Conservation (phyloP, 1,140 invertebrate genomes). For the Drosophila teissieri region DNA sequence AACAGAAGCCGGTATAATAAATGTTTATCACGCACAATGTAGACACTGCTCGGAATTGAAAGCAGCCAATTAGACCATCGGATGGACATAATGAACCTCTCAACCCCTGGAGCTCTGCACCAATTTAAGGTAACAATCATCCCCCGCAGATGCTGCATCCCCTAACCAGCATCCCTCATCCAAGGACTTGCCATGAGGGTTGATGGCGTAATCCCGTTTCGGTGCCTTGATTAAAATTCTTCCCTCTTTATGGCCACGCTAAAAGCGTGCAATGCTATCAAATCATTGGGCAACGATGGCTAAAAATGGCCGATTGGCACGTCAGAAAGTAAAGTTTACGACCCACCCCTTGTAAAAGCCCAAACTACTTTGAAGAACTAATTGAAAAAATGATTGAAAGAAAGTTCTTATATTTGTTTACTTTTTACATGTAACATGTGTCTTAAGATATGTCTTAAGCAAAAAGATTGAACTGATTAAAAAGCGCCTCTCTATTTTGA, state of each 20-base stretch:
- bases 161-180: conserved; percentile 2
- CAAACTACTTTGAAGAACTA: conserved; percentile 13
- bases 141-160: conserved; percentile 20
- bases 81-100: conserved; percentile 21
- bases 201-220: conserved; percentile 57
- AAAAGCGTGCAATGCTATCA: conserved; percentile 70
- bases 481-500: too few relatives aligned
- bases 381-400: background rate
- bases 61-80: conserved; percentile 56
- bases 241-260: conserved; percentile 67
- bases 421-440: background rate
- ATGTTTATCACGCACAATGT: conserved; percentile 19
- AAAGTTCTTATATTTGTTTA: background rate
- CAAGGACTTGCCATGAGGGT: conserved; percentile 28
- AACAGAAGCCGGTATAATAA: conserved; percentile 42
- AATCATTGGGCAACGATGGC: conserved; percentile 58
- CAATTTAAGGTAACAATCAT: conserved; percentile 51
- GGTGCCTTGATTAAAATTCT: conserved; percentile 57
- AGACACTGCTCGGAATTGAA: conserved; percentile 23
- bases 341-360: conserved; percentile 36
- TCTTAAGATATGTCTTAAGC: too few relatives aligned
- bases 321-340: conserved; percentile 37
- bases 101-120: conserved; percentile 22
- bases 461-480: too few relatives aligned
- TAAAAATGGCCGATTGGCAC: conserved; percentile 71